Conservation (phyloP, 2,113 vertebrate genomes). For the Corvus cornix region DNA sequence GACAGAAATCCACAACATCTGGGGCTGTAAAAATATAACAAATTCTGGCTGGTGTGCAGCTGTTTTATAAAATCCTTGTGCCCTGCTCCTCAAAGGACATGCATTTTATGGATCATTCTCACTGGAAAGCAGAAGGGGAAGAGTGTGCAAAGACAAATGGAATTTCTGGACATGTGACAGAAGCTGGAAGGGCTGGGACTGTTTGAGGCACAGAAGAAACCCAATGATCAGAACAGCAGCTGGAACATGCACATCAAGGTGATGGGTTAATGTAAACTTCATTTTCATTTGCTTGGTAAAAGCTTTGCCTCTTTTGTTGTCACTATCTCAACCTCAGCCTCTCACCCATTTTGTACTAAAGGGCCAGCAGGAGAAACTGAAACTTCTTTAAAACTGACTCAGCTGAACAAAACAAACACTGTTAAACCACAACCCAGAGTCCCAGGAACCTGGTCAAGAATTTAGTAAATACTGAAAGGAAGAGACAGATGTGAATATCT, state of each 20-base stretch:
- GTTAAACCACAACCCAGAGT: neutral
- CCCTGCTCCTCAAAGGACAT: neutral
- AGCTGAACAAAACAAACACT: neutral
- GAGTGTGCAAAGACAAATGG: neutral
- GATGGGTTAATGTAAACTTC: neutral
- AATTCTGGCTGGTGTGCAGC: neutral
- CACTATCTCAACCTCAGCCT: neutral
- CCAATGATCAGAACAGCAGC: neutral
- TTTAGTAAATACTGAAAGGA: neutral
- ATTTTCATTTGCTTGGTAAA: neutral
- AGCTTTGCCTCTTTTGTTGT: neutral
- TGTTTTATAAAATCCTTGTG: neutral
- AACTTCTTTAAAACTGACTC: neutral
- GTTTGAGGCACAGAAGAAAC: neutral
- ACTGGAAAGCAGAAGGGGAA: neutral
- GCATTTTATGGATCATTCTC: neutral
- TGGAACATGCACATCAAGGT: neutral
- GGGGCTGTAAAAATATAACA: neutral
- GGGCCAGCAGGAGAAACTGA: neutral
- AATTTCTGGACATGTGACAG: neutral
- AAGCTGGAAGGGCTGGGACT: neutral
- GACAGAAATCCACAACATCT: neutral
- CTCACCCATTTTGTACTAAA: neutral
- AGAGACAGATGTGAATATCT: neutral
- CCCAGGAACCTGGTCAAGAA: neutral